Percentiles rank a stretch among this genome's conserved stretches.
These are phyloP conservation scores for Pygmarrhopalites habei DNA, from an alignment of 1,140 invertebrate genomes.

Conservation along the genomic window DNA sequence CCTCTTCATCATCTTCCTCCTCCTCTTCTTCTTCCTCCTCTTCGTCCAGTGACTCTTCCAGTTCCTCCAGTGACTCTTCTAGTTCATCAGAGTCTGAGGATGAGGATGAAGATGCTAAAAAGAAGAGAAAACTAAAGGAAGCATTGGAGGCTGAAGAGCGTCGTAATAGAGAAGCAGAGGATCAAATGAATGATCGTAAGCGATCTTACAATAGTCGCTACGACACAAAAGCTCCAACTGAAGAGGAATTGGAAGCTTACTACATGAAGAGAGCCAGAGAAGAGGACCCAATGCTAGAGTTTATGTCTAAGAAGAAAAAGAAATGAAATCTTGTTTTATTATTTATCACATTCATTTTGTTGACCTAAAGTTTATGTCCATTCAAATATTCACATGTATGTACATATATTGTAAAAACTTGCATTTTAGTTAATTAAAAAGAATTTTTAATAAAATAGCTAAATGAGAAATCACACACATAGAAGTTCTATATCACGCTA, in stretches of 20 bases:
- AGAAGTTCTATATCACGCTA: too few species aligned
- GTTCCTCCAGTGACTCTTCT: slow-evolving; percentile 13
- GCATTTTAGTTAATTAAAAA: too few species aligned
- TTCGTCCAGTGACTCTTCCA: slow-evolving; percentile 12
- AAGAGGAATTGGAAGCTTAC: slow-evolving; percentile 90
- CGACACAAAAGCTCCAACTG: slow-evolving; percentile 70
- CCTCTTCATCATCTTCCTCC: not conserved
- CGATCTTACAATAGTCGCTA: slow-evolving; percentile 85
- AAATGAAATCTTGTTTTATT: slow-evolving; percentile 12
- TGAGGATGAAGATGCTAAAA: slow-evolving; percentile 44
- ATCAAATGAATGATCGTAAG: slow-evolving; percentile 77
- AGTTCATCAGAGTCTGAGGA: slow-evolving; percentile 14
- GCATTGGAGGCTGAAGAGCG: slow-evolving; percentile 62
- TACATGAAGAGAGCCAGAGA: slow-evolving; percentile 71
- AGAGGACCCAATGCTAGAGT: slow-evolving; percentile 80
- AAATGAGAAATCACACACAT: too few species aligned
- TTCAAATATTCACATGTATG: too few species aligned
- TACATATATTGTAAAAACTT: too few species aligned
- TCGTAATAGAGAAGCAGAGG: slow-evolving; percentile 55
- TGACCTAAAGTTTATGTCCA: too few species aligned
- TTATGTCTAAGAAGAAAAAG: slow-evolving; percentile 37
- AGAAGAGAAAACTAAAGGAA: slow-evolving; percentile 41
- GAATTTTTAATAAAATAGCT: too few species aligned
- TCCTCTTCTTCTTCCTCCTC: slow-evolving; percentile 10
- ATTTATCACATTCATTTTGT: slow-evolving; percentile 6